Conservation (phyloP, 2,113 vertebrate species). For the Epinephelus fuscoguttatus region DNA sequence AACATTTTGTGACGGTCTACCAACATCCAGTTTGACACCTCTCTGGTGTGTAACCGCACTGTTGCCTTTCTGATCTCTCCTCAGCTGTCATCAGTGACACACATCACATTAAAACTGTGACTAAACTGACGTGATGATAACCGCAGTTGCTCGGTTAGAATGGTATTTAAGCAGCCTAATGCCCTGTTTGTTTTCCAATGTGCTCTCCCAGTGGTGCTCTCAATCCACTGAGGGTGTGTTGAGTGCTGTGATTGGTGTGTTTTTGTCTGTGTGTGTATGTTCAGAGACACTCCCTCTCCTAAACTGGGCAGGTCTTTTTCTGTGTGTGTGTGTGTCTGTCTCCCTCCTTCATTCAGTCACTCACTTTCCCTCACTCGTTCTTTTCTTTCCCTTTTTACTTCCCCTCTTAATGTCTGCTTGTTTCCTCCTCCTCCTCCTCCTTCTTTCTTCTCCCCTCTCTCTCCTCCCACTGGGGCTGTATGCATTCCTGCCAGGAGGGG, state of each 20-base stretch:
- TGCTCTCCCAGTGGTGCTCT: slow-evolving; percentile 68
- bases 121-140: slow-evolving; percentile 60
- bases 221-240: slow-evolving; percentile 59
- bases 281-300: slow-evolving; percentile 66
- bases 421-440: slow-evolving; percentile 71
- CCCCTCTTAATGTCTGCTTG: slow-evolving; percentile 71
- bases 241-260: slow-evolving; percentile 72
- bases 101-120: slow-evolving; percentile 32
- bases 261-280: slow-evolving; percentile 54
- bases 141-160: slow-evolving; percentile 59
- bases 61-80: slow-evolving; percentile 41
- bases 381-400: slow-evolving; percentile 70
- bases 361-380: slow-evolving; percentile 70
- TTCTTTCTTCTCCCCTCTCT: slow-evolving; percentile 39
- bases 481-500: slow-evolving; percentile 87
- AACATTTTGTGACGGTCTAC: slow-evolving; percentile 5
- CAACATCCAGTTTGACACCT: slow-evolving; percentile 21
- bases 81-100: slow-evolving; percentile 61
- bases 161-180: slow-evolving; percentile 75
- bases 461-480: slow-evolving; percentile 67
- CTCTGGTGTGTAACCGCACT: slow-evolving; percentile 1
- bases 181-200: slow-evolving; percentile 78
- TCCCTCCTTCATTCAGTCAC: slow-evolving; percentile 58
- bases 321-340: background rate
- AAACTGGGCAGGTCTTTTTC: slow-evolving; percentile 60